Conservation (phyloP, 2,113 vertebrate species). For the Hucho hucho region DNA sequence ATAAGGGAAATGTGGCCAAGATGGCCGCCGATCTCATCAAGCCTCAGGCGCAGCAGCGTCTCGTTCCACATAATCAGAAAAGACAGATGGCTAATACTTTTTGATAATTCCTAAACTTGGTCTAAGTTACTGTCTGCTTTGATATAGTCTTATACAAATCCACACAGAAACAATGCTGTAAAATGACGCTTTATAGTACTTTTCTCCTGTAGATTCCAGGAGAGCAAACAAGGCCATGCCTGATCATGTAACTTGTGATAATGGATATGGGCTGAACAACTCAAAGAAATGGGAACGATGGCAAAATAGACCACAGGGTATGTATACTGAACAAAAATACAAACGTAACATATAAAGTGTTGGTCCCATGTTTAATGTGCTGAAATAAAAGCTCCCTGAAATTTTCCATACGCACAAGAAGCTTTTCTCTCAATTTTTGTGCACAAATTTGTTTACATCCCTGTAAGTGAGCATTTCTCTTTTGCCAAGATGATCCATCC, state of each 20-base stretch:
- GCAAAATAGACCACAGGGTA: slow-evolving; percentile 42
- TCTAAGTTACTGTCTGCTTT: background rate
- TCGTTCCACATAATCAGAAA: background rate
- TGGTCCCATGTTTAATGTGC: too few relatives aligned
- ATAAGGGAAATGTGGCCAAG: background rate
- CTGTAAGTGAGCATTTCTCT: too few relatives aligned
- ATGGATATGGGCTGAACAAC: slow-evolving; percentile 10
- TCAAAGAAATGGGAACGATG: slow-evolving; percentile 25
- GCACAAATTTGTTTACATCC: too few relatives aligned
- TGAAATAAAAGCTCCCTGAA: too few relatives aligned
- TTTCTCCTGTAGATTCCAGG: slow-evolving; percentile 21
- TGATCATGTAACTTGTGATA: slow-evolving; percentile 9
- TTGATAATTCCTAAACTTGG: background rate
- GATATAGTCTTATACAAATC: background rate
- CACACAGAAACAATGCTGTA: too few relatives aligned
- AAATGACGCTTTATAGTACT: background rate
- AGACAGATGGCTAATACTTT: background rate
- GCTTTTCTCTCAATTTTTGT: too few relatives aligned
- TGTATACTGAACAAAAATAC: background rate
- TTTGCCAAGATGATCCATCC: too few relatives aligned
- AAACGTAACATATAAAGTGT: too few relatives aligned
- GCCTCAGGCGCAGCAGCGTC: background rate
- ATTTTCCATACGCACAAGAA: too few relatives aligned
- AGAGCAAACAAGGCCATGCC: background rate
- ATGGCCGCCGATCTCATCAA: background rate